Base-by-base conservation (phyloP, 2,888 invertebrate species). In the Acleris holmiana region DNA sequence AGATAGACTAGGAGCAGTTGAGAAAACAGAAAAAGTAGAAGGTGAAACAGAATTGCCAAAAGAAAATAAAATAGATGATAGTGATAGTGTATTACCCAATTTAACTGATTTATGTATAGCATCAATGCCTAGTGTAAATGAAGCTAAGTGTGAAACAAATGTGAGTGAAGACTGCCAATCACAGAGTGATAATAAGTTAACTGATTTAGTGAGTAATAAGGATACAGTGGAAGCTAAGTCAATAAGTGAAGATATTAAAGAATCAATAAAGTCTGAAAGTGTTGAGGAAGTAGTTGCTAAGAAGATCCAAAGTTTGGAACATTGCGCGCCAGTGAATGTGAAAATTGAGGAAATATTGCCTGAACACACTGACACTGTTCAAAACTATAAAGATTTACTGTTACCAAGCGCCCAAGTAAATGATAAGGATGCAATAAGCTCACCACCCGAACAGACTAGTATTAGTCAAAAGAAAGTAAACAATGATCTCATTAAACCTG, bases 91-190 rank as follows among this genome's bases (percentile, higher is more conserved):
- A 79, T 76, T 90, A 81, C 88, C 88, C 72, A 84, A 83, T 74
- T 80, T 89, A 73, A 89, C 84, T 76, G 86, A 89, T 77, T 82
- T 89, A 76, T 88, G 89, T 85, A 78, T 84, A 85, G 84, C 84
- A 68, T 84, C 85, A 75, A 83, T 82, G 79, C 79, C 85, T 90
- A 91, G 90, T 84, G 77, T 88, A 85, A 90, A 88, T 84, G 83
- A 82, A 76, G 71, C 66, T 68, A 76, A 83, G 73, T 81, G 86
- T 84, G 83, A 85, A 80, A 84, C 83, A 76, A 86, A 82, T 73
- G 78, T 78, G 77, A 85, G 74, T 79, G 80, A 91, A 89, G 90
- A 91, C 89, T 91, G 89, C 85, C 77, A 82, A 84, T 81, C 82
- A 85, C 76, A 84, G 74, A 86, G 88, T 89, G 89, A 89, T 89